phyloP scores from a whole-genome alignment of 2,888 invertebrate species.

The Trichogramma dendrolimi region DNA sequence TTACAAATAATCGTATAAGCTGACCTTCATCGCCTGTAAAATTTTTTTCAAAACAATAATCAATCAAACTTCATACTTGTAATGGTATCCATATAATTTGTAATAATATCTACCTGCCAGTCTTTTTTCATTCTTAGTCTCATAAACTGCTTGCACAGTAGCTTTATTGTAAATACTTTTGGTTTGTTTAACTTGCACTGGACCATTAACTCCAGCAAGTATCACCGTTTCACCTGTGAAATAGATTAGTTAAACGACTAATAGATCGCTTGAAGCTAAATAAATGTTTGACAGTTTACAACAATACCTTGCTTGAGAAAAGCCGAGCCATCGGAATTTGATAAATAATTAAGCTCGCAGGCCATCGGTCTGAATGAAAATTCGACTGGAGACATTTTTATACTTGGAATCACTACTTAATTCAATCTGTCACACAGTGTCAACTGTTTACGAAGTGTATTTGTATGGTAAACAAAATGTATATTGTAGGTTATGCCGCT shows the following conservation, averaged over 20 bases:
- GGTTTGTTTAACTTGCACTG: conserved; percentile 71
- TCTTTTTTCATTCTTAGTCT: conserved; percentile 65
- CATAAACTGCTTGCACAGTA: conserved; percentile 73
- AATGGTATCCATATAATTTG: conserved; percentile 3
- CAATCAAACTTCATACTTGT: conserved; percentile 10
- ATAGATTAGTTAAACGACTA: no score
- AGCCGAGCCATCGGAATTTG: conserved; percentile 74
- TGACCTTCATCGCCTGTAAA: conserved; percentile 45
- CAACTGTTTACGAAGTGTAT: no score
- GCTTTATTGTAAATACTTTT: conserved; percentile 76
- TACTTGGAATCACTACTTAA: no score
- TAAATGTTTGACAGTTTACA: no score
- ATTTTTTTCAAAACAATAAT: conserved; percentile 2
- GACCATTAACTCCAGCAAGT: conserved; percentile 76
- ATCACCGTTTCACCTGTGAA: conserved; percentile 71
- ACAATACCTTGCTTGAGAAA: conserved; percentile 70
- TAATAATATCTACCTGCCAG: conserved; percentile 56
- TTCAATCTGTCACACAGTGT: no score
- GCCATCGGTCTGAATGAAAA: conserved; percentile 54
- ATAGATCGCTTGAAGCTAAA: no score
- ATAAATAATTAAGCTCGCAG: conserved; percentile 69
- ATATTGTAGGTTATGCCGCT: no score
- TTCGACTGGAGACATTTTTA: conserved; percentile 33
- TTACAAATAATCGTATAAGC: conserved; percentile 66
- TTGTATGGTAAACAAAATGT: no score